A percentile compares a stretch with the other conserved stretches of the same genome.
Evolutionary conservation across 2,797 vertebrate species (phyloP).

Genomic region (Gouania willdenowi): DNA sequence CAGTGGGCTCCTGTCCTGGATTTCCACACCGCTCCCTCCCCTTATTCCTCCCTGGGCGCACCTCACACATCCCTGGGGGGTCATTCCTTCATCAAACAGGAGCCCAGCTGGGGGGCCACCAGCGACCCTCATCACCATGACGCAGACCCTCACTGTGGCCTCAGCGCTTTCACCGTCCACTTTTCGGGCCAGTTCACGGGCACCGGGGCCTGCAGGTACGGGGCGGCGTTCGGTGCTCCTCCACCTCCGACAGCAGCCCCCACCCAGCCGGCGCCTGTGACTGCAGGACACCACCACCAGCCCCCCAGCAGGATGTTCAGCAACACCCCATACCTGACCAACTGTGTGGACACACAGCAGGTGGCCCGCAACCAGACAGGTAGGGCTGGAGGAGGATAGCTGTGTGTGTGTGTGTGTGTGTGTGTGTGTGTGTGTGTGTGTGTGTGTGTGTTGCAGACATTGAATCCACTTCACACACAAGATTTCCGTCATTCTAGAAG

Average conservation of each 20-base stretch:
- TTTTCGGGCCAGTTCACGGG: conserved; percentile 98
- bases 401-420: too few species aligned
- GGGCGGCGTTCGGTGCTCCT: conserved; percentile 85
- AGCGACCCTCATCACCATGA: conserved; percentile 81
- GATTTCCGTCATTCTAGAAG: too few species aligned
- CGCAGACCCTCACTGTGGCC: conserved; percentile 84
- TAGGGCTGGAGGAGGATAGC: too few species aligned
- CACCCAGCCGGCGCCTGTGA: conserved; percentile 80
- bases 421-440: too few species aligned
- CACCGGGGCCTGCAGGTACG: conserved; percentile 93
- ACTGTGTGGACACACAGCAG: conserved; percentile 90
- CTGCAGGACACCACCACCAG: conserved; percentile 87
- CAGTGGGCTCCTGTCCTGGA: conserved; percentile 91
- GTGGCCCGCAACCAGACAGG: conserved; percentile 87
- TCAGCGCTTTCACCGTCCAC: conserved; percentile 96
- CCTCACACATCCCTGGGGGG: conserved; percentile 84
- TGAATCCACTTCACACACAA: too few species aligned
- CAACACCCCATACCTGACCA: conserved; percentile 89
- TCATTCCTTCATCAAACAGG: conserved; percentile 97
- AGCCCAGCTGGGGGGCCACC: conserved; percentile 88
- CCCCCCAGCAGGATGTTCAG: conserved; percentile 89
- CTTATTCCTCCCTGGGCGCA: conserved; percentile 83
- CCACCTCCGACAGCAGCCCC: conserved; percentile 60
- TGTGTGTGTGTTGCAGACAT: too few species aligned
- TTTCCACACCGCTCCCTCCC: conserved; percentile 83